Evolutionary conservation across 2,888 invertebrate species (phyloP), one percentile per base, ranked within the genome.

Genomic region (Drosophila limbata): DNA sequence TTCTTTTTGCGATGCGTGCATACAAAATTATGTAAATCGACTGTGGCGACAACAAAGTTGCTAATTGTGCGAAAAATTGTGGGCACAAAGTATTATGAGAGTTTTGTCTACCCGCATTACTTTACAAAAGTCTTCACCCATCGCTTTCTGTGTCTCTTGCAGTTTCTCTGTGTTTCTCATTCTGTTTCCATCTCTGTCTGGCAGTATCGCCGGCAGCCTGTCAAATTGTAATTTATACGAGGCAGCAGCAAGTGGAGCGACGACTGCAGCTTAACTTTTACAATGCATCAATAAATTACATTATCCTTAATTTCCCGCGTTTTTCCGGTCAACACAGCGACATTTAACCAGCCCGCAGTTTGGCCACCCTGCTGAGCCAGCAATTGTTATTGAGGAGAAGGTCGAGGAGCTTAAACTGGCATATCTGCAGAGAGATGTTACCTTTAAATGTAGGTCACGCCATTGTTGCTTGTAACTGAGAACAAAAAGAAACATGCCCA

Each of bases 231-330:
- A 85, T 85, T 85, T 88, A 85, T 85, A 83, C 74, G 77, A 81
- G 81, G 69, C 71, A 69, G 31, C 31, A 55, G 31, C 19, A 42
- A 52, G 39, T 39, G 42, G 42, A 68, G 66, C 65, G 65, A 66
- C 77, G 71, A 73, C 83, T 71, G 77, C 64, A 77, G 79, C 88
- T 85, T 85, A 85, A 88, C 88, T 85, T 84, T 84, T 84, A 84
- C 88, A 85, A 85, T 85, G 81, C 83, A 85, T 87, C 84, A 88
- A 85, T 85, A 87, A 85, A 85, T 85, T 87, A 82, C 85, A 88
- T 85, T 87, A 85, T 85, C 84, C 88, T 87, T 83, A 85, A 88
- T 85, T 88, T 87, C 81, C 83, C 88, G 88, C 85, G 85, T 74
- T 85, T 85, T 85, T 83, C 85, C 85, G 88, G 84, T 87, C 85